Conservation (phyloP, 2,888 invertebrate species). For the Molorchus minor region DNA sequence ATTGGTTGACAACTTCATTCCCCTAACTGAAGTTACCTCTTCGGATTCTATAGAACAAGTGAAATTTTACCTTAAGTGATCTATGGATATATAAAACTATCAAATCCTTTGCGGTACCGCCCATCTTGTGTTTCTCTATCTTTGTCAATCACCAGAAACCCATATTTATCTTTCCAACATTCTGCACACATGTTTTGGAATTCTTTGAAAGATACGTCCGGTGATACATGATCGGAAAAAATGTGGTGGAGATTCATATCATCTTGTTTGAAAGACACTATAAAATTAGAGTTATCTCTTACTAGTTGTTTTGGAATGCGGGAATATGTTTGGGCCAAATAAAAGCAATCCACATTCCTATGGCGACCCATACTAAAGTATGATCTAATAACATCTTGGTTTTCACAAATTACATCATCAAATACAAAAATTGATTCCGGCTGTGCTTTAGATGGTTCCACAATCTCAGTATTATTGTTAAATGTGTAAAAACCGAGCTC, state of each 20-base stretch:
- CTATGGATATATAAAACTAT: conserved; percentile 25
- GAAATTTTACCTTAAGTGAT: too few relatives aligned
- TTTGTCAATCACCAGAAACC: conserved; percentile 50
- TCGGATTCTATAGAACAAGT: too few relatives aligned
- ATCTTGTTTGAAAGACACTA: conserved; percentile 57
- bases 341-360: conserved; percentile 53
- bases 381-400: conserved; percentile 26
- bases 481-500: not conserved
- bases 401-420: conserved; percentile 24
- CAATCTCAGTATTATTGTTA: not conserved
- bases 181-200: conserved; percentile 50
- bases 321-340: conserved; percentile 54
- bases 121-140: conserved; percentile 46
- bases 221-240: conserved; percentile 39
- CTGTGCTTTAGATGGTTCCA: conserved; percentile 21
- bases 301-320: conserved; percentile 56
- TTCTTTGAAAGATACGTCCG: conserved; percentile 44
- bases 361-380: conserved; percentile 52
- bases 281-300: conserved; percentile 55
- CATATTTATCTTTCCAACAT: conserved; percentile 51
- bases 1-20: too few relatives aligned
- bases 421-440: conserved; percentile 28
- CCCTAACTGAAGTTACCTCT: too few relatives aligned
- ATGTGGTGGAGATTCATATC: conserved; percentile 53
- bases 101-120: conserved; percentile 51